Evolutionary conservation across 1,140 invertebrate genomes (phyloP).

Genomic region (Penaeus vannamei): DNA sequence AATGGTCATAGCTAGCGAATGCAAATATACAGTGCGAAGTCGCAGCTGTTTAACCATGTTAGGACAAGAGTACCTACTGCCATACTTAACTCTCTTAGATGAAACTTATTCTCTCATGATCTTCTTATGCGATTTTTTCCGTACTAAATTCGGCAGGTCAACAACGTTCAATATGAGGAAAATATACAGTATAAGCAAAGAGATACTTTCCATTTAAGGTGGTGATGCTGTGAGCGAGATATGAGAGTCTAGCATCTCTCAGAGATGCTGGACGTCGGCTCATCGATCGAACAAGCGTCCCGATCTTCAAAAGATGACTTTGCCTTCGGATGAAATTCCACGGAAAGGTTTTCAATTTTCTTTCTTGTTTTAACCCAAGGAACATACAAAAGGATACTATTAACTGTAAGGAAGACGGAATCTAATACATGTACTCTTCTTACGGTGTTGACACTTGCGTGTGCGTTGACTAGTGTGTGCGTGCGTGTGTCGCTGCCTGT

Average conservation of each 20-base stretch:
- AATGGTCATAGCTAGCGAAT: too few species aligned
- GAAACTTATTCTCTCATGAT: not conserved
- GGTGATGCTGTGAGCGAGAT: slow-evolving; percentile 20
- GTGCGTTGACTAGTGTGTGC: not conserved
- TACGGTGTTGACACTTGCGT: not conserved
- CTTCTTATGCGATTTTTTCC: not conserved
- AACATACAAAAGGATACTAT: not conserved
- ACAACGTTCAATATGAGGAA: too few species aligned
- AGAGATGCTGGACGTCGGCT: slow-evolving; percentile 20
- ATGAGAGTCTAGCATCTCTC: slow-evolving; percentile 22
- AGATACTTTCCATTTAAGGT: not conserved
- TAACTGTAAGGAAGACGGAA: not conserved
- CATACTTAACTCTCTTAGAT: too few species aligned
- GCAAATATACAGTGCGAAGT: too few species aligned
- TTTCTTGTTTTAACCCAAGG: not conserved
- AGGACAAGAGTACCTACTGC: too few species aligned
- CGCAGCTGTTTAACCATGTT: too few species aligned
- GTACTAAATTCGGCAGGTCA: too few species aligned
- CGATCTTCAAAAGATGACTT: not conserved
- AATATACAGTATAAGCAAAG: too few species aligned
- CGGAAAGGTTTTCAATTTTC: not conserved
- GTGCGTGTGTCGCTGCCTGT: slow-evolving; percentile 19
- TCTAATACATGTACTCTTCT: not conserved
- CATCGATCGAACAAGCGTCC: slow-evolving; percentile 25
- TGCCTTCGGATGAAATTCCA: not conserved